phyloP scores from a whole-genome alignment of 2,113 vertebrate genomes.

The Xenopus laevis region DNA sequence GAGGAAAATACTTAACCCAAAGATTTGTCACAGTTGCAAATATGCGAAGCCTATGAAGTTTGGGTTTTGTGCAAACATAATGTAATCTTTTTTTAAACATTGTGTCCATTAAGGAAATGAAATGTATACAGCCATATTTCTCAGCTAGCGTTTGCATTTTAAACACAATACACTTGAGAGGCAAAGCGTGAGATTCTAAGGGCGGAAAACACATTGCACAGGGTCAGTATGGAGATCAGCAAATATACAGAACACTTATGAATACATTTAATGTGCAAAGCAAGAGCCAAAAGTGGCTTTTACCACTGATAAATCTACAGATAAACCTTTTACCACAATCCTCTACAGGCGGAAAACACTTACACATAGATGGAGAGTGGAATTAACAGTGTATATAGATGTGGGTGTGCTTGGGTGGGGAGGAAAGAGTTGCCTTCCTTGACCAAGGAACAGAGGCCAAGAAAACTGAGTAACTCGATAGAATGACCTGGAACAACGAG shows the following conservation, averaged over 20 bases:
- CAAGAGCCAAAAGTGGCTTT: background rate
- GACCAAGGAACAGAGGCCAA: too few relatives aligned
- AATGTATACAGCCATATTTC: slow-evolving; percentile 1
- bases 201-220: background rate
- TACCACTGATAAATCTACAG: too few relatives aligned
- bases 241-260: background rate
- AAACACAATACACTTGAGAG: background rate
- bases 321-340: too few relatives aligned
- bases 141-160: background rate
- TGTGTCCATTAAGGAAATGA: background rate
- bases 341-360: too few relatives aligned
- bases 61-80: background rate
- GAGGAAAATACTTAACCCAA: background rate
- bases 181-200: background rate
- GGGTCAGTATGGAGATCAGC: background rate
- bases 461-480: too few relatives aligned
- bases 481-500: too few relatives aligned
- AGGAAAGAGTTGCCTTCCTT: too few relatives aligned
- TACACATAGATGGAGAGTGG: too few relatives aligned
- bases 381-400: too few relatives aligned
- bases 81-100: slow-evolving; percentile 1
- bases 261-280: background rate
- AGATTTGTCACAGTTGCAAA: slow-evolving; percentile 10
- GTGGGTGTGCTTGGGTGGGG: too few relatives aligned
- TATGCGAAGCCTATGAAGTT: background rate